Percentiles rank a stretch among this genome's conserved stretches.
Evolutionary conservation across 2,888 invertebrate species (phyloP).

Genomic region (Agrochola litura): DNA sequence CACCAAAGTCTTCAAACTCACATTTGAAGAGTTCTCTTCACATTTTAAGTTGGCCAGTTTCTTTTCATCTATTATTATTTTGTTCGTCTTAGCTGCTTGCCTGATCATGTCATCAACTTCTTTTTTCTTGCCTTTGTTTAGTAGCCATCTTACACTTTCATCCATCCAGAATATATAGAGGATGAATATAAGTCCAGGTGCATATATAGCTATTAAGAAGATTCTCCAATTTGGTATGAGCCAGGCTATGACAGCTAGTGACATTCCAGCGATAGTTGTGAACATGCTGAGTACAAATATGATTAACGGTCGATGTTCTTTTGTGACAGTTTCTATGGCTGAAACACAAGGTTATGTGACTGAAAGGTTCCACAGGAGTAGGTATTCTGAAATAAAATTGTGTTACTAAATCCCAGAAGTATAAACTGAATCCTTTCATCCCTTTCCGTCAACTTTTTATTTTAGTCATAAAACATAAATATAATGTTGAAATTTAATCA

Average conservation of each 20-base stretch:
- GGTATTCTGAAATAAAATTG: too few species aligned
- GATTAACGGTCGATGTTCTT: conserved; percentile 64
- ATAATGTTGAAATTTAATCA: too few species aligned
- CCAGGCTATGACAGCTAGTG: conserved; percentile 61
- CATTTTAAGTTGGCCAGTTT: conserved; percentile 70
- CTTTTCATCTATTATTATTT: conserved; percentile 72
- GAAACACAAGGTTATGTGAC: conserved; percentile 46
- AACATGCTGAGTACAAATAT: conserved; percentile 54
- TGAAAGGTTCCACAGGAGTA: neutral
- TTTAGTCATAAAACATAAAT: too few species aligned
- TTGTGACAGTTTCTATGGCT: conserved; percentile 82
- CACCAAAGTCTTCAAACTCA: conserved; percentile 35
- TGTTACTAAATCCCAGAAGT: neutral
- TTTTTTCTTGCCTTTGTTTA: conserved; percentile 92
- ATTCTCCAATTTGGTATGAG: conserved; percentile 92
- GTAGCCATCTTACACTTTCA: conserved; percentile 93
- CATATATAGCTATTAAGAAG: conserved; percentile 91
- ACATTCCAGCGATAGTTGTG: conserved; percentile 44
- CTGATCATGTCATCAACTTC: conserved; percentile 91
- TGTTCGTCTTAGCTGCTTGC: conserved; percentile 88
- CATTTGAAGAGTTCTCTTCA: conserved; percentile 63
- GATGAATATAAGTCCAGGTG: conserved; percentile 92
- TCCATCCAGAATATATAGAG: conserved; percentile 92
- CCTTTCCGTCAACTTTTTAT: neutral
- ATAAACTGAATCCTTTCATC: neutral